Conservation (phyloP, 2,113 vertebrate genomes). For the Megalops atlanticus region DNA sequence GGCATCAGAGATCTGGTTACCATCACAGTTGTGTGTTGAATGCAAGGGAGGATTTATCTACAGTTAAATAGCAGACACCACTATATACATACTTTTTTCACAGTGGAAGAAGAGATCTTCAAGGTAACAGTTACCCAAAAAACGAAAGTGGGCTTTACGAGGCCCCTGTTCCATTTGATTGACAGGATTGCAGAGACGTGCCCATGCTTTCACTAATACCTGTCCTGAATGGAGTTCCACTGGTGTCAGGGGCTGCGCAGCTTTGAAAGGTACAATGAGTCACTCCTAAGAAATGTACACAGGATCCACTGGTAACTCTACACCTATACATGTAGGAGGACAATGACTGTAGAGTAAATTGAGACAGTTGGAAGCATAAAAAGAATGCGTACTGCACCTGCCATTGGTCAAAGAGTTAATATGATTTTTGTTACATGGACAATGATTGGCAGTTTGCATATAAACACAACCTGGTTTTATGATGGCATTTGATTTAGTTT, state of each 20-base stretch:
- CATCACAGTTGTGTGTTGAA: not conserved
- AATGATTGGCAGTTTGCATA: not conserved
- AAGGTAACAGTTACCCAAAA: not conserved
- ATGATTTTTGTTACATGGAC: constrained; percentile 24
- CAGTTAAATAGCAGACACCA: not conserved
- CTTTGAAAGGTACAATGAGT: constrained; percentile 33
- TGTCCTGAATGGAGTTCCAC: not conserved
- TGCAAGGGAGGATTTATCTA: not conserved
- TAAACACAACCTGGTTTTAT: not conserved
- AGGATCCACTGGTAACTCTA: constrained; percentile 19
- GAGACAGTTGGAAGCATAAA: constrained; percentile 18
- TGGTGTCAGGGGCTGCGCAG: not conserved
- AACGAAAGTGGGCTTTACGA: not conserved
- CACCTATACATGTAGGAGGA: constrained; percentile 22
- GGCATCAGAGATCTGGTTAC: not conserved
- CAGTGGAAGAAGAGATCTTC: not conserved
- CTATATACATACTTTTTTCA: not conserved
- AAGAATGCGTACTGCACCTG: constrained; percentile 16
- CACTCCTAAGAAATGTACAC: constrained; percentile 36
- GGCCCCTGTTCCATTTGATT: not conserved
- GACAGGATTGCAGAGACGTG: not conserved
- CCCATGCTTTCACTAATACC: not conserved
- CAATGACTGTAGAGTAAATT: constrained; percentile 13
- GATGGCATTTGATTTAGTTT: not conserved
- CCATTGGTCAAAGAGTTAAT: constrained; percentile 15